Percentiles rank a stretch among this genome's conserved stretches.
phyloP scores from a whole-genome alignment of 2,113 vertebrate species.

The Hiodon alosoides region DNA sequence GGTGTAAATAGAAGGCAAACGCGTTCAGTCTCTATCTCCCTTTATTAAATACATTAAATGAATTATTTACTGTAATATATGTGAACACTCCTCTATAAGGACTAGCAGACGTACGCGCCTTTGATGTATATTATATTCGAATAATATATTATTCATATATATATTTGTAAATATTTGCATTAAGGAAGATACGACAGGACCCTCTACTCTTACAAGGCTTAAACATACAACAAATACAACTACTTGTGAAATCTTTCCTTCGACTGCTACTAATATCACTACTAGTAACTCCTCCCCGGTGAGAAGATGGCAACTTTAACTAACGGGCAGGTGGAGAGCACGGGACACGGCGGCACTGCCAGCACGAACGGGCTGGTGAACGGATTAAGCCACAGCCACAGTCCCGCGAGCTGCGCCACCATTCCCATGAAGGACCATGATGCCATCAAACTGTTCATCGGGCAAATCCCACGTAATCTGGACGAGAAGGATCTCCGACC shows the following conservation, averaged over 20 bases:
- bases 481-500: slow-evolving; percentile 99
- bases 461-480: slow-evolving; percentile 99
- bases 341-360: slow-evolving; percentile 84
- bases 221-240: slow-evolving; percentile 51
- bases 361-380: slow-evolving; percentile 96
- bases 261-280: slow-evolving; percentile 43
- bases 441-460: slow-evolving; percentile 99
- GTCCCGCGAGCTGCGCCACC: slow-evolving; percentile 91
- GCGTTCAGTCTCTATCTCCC: slow-evolving; percentile 54
- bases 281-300: slow-evolving; percentile 55
- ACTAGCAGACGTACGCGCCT: slow-evolving; percentile 53
- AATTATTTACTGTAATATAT: slow-evolving; percentile 61
- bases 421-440: slow-evolving; percentile 99
- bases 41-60: slow-evolving; percentile 65
- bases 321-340: slow-evolving; percentile 95
- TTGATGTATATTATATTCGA: slow-evolving; percentile 59
- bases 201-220: slow-evolving; percentile 45
- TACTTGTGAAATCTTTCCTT: slow-evolving; percentile 47
- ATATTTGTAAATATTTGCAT: slow-evolving; percentile 63
- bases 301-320: slow-evolving; percentile 98
- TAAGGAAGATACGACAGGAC: slow-evolving; percentile 56
- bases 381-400: slow-evolving; percentile 96
- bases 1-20: slow-evolving; percentile 69
- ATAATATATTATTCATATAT: slow-evolving; percentile 60
- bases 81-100: slow-evolving; percentile 61